Evolutionary conservation across 2,113 vertebrate genomes (phyloP), one percentile per base, ranked within the genome.

Genomic region (Odocoileus hemionus): DNA sequence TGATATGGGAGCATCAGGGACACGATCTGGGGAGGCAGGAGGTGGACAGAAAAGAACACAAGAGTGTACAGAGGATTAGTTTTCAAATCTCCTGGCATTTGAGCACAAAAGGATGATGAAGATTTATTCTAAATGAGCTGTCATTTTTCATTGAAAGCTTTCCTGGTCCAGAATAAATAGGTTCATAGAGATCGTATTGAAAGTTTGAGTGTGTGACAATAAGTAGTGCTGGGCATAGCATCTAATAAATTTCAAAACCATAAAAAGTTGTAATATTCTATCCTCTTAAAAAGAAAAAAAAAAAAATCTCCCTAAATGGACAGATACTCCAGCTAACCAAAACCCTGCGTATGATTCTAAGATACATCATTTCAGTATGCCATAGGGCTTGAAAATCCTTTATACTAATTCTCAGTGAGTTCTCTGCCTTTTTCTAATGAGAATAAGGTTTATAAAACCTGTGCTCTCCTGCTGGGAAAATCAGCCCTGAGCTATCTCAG

Each of bases 61-160:
- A 64, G n/a, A 95, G 82, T 60, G 61, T 90, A 96, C 85, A 61
- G 74, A 92, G 96, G 89, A 95, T 89, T 97, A 0, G 91, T 97
- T 97, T 96, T 80, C 67, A 98, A 94, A 43, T 91, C 84, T 92
- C 97, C 43, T 88, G 95, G 33, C 91, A 74, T 98, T 98, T 98
- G 43, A 94, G 1, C 92, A 74, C 54, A 43, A 96, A 98, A 36
- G 88, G 76, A 89, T 91, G 96, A 93, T 96, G 97, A 97, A 98
- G 88, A 95, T 97, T 79, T 97, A 54, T 97, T 98, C 52, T 14
- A 30, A 3, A 57, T 47, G 89, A 97, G 47, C 86, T 98, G 74
- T 86, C 82, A 52, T 33, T 98, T 80, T 97, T 89, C 87, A 74
- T 50, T 39, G 33, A 84, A 28, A 97, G 67, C 60, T 90, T 94